Evolutionary conservation across 2,888 invertebrate genomes (phyloP), one percentile per base, ranked within the genome.

Genomic region (Philhelius pedissequus): DNA sequence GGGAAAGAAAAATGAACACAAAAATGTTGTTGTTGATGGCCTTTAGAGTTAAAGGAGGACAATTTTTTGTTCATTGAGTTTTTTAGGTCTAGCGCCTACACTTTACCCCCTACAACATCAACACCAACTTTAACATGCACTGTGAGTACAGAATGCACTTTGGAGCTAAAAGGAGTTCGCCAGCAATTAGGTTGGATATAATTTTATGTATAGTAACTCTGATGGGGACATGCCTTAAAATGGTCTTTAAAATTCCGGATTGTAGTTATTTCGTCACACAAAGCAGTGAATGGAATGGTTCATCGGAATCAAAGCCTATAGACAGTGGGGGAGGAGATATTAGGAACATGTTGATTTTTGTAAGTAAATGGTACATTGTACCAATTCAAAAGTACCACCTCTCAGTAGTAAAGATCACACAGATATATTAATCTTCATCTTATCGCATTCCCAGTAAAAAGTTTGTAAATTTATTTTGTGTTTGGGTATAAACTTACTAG

Each of bases 171-270:
- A 71, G 18, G 83, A 79, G 83, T 79, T 79, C 83, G 75, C 74
- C 75, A 75, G 79, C 83, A 79, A 84, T 79, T 84, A 79, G 79
- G 75, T 84, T 84, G 68, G 82, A 62, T 62, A 27, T 27, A 62
- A 64, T 75, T 69, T 62, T 52, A n/a, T n/a, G n/a, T 52, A 2
- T 68, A 66, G 70, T 76, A 58, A 81, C 54, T 62, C 58, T 52
- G 22, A n/a, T 30, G 18, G 15, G 27, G 27, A 30, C 52, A 4
- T 27, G 48, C 81, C 71, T 77, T 25, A 70, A 81, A 81, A 66
- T 71, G 70, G 58, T 77, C 77, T 38, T 52, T 9, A 40, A 58
- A 27, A 27, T 4, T 15, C 8, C 7, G 27, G 32, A 22, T 38
- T 56, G 32, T 70, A 25, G 32, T 73, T 56, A 30, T 45, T 64